These are phyloP conservation scores for Parnassius mnemosyne DNA, from an alignment of 2,888 invertebrate genomes.

Conservation along the genomic window DNA sequence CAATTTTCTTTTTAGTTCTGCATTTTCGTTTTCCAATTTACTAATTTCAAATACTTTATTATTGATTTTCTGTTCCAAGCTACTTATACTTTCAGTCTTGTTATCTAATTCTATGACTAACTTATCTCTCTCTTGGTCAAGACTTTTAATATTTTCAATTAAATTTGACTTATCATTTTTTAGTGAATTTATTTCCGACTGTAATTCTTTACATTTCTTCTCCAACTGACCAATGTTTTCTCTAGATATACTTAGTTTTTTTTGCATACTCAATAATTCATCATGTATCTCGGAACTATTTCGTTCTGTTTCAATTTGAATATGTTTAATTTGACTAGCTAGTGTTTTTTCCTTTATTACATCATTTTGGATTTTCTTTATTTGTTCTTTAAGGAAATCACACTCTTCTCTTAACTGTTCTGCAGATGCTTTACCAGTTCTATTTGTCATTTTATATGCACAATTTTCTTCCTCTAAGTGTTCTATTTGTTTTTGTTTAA, in stretches of 20 bases:
- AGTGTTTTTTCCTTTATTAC: constrained; percentile 73
- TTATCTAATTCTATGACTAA: constrained; percentile 84
- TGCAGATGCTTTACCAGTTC: constrained; percentile 67
- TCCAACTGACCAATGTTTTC: constrained; percentile 80
- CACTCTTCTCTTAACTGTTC: constrained; percentile 71
- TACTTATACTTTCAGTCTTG: constrained; percentile 85
- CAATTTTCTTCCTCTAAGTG: constrained; percentile 69
- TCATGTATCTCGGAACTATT: constrained; percentile 85
- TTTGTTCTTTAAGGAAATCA: constrained; percentile 66
- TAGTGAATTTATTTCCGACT: constrained; percentile 81
- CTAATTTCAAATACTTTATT: constrained; percentile 78
- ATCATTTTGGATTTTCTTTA: constrained; percentile 70
- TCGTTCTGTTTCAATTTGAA: constrained; percentile 89
- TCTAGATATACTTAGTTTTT: constrained; percentile 81
- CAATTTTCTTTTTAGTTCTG: constrained; percentile 79
- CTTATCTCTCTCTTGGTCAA: constrained; percentile 87
- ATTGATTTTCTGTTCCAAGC: constrained; percentile 83
- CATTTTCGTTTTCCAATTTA: constrained; percentile 76
- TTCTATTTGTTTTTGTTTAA: constrained; percentile 67
- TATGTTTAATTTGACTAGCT: constrained; percentile 80
- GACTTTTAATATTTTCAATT: constrained; percentile 81
- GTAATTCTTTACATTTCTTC: constrained; percentile 79
- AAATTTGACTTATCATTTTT: constrained; percentile 83
- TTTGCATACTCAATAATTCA: constrained; percentile 83
- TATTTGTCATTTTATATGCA: constrained; percentile 68